phyloP scores from a whole-genome alignment of 2,797 vertebrate genomes.

The Dipus sagitta region DNA sequence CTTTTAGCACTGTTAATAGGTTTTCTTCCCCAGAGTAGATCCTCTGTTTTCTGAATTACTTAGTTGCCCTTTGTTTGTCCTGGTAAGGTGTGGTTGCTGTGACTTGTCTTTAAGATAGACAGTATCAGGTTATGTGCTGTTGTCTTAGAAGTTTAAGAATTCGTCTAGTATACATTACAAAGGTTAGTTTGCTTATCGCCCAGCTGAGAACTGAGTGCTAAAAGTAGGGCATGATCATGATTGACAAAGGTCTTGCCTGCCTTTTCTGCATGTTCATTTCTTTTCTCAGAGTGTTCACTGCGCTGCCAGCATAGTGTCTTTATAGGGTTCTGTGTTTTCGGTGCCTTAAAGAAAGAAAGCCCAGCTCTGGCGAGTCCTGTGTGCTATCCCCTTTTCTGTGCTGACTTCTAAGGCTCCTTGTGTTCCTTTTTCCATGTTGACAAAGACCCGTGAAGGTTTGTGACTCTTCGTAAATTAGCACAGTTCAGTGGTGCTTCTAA shows the following conservation, averaged over 20 bases:
- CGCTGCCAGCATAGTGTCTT: background rate
- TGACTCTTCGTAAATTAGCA: background rate
- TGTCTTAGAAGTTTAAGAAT: conserved; percentile 25
- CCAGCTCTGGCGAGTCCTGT: background rate
- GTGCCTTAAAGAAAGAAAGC: conserved; percentile 10
- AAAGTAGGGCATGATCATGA: conserved; percentile 25
- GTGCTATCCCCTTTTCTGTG: background rate
- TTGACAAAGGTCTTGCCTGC: too few relatives aligned
- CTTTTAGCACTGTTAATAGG: conserved; percentile 9
- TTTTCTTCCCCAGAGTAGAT: background rate
- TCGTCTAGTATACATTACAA: background rate
- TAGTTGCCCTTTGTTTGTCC: conserved; percentile 17
- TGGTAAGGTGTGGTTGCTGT: conserved; percentile 30
- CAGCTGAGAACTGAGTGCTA: conserved; percentile 28
- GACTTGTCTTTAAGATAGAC: conserved; percentile 31
- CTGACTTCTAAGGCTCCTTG: background rate
- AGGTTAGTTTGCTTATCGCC: background rate
- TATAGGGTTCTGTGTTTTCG: background rate
- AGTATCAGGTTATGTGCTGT: background rate
- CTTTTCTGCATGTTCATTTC: background rate
- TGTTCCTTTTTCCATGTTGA: conserved; percentile 15
- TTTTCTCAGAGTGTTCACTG: background rate
- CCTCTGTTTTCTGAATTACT: conserved; percentile 28
- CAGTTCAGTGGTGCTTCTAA: conserved; percentile 23
- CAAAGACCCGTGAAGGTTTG: conserved; percentile 16